Evolutionary conservation across 2,797 vertebrate species (phyloP).

Genomic region (Myotis planiceps): DNA sequence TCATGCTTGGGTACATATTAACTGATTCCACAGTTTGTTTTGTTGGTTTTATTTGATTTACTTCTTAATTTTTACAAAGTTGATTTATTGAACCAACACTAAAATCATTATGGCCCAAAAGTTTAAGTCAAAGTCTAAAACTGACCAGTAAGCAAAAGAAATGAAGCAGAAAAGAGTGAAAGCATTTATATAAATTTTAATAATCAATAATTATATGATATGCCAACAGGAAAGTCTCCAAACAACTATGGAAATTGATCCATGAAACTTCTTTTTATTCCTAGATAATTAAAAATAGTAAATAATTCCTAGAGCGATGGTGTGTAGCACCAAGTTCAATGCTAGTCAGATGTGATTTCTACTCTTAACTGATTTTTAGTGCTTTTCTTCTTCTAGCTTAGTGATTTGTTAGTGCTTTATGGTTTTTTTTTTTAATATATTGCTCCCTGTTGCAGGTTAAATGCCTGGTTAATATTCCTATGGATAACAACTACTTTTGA

Average conservation of each 20-base stretch:
- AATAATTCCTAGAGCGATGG: not conserved
- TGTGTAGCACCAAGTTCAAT: not conserved
- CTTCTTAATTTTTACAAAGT: conserved; percentile 38
- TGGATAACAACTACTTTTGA: not conserved
- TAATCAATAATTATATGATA: not conserved
- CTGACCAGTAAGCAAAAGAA: conserved; percentile 12
- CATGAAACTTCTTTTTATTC: not conserved
- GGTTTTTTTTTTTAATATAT: not conserved
- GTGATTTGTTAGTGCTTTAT: not conserved
- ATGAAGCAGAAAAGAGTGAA: not conserved
- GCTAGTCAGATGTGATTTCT: not conserved
- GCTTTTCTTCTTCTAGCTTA: not conserved
- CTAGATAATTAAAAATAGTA: not conserved
- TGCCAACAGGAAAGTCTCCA: not conserved
- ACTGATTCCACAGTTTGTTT: conserved; percentile 41
- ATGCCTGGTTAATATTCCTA: not conserved
- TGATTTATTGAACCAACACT: conserved; percentile 8
- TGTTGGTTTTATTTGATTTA: not conserved
- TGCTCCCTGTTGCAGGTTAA: not conserved
- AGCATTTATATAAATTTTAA: not conserved
- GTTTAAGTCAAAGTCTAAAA: conserved; percentile 32
- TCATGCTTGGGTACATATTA: conserved; percentile 27
- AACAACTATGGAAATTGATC: conserved; percentile 29
- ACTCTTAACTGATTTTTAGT: not conserved
- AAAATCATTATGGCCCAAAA: not conserved